Percentiles rank a stretch among this genome's conserved stretches.
Conservation (phyloP, 2,113 vertebrate species). For the Cromileptes altivelis region DNA sequence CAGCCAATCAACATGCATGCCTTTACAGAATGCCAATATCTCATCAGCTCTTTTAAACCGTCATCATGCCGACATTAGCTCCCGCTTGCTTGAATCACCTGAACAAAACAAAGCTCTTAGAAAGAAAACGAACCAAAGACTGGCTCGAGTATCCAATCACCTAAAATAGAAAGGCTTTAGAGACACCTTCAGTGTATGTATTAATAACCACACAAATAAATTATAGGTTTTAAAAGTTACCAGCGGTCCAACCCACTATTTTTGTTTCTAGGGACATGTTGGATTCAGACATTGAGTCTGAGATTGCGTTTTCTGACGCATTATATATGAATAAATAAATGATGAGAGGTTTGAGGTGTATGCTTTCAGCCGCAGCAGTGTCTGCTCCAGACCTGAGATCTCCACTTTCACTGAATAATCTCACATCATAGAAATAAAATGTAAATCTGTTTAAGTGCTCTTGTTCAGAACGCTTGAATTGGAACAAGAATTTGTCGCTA, state of each 20-base stretch:
- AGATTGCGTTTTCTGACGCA: slow-evolving; percentile 26
- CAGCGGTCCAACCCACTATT: not conserved
- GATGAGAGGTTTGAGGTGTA: slow-evolving; percentile 42
- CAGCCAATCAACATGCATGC: slow-evolving; percentile 75
- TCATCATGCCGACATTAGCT: slow-evolving; percentile 49
- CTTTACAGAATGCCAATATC: slow-evolving; percentile 65
- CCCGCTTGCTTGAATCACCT: slow-evolving; percentile 24
- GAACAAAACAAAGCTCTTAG: slow-evolving; percentile 28
- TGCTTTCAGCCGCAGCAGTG: slow-evolving; percentile 28
- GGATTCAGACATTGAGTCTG: slow-evolving; percentile 10
- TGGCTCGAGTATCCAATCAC: not conserved
- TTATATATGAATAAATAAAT: slow-evolving; percentile 63
- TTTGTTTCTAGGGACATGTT: slow-evolving; percentile 7
- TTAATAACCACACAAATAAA: slow-evolving; percentile 45
- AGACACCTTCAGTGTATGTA: not conserved
- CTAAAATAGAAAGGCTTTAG: not conserved
- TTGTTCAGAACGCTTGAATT: slow-evolving; percentile 10
- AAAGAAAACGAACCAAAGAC: not conserved
- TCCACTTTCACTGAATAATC: slow-evolving; percentile 25
- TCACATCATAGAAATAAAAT: slow-evolving; percentile 15
- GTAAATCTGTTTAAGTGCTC: not conserved
- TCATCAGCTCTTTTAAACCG: slow-evolving; percentile 61
- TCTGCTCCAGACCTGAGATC: slow-evolving; percentile 16
- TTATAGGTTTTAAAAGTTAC: slow-evolving; percentile 31
- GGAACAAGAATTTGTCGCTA: slow-evolving; percentile 1